phyloP scores from a whole-genome alignment of 1,140 invertebrate genomes.

The Drosophila kanapiae region DNA sequence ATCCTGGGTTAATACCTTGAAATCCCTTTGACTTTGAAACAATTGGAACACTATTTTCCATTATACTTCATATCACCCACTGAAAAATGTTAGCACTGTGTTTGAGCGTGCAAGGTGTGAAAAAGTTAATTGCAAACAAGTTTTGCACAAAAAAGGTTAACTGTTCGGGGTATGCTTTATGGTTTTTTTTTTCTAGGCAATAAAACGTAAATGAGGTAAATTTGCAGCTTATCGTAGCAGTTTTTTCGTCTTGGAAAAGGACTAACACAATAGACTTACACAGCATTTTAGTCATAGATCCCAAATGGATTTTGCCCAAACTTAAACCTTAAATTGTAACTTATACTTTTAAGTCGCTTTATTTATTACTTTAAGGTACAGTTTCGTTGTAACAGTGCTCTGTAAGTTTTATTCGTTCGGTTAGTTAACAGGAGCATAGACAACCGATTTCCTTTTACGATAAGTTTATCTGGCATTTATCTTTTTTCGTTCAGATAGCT shows the following conservation, averaged over 20 bases:
- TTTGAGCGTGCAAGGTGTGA: conserved; percentile 27
- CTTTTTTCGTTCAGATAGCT: no score
- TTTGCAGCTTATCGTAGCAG: background rate
- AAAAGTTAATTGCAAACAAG: conserved; percentile 40
- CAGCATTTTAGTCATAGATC: background rate
- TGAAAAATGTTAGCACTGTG: conserved; percentile 29
- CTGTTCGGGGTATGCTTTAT: conserved; percentile 12
- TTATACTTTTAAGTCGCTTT: no score
- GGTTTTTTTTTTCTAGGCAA: conserved; percentile 8
- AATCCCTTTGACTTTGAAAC: background rate
- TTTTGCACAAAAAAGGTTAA: conserved; percentile 32
- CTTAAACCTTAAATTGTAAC: background rate
- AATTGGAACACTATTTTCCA: background rate
- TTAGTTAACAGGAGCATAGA: no score
- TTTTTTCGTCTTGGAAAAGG: background rate
- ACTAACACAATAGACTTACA: background rate
- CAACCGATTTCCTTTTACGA: no score
- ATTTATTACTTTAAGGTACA: background rate
- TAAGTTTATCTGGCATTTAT: no score
- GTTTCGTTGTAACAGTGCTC: no score
- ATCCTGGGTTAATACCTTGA: no score
- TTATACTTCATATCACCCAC: conserved; percentile 13
- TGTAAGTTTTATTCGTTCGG: no score
- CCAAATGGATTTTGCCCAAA: background rate
- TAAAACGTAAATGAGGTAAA: conserved; percentile 1